Evolutionary conservation across 2,797 vertebrate genomes (phyloP), one percentile per base, ranked within the genome.

Genomic region (Parotocinclus haroldoi): DNA sequence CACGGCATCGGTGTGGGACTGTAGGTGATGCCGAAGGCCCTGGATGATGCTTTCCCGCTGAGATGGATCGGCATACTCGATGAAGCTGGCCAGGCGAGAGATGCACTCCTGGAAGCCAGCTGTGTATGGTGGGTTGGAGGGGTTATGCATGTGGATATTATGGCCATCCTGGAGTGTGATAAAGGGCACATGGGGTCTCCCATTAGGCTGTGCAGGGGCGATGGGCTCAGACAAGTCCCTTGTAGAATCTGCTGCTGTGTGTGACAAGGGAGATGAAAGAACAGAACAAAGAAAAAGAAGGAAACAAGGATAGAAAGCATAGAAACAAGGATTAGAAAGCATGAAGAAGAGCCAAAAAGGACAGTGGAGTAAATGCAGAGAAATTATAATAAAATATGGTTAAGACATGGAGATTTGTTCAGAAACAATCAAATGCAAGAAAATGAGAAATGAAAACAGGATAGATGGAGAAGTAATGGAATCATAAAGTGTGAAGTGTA

Each of bases 71-170:
- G 76, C 71, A 1, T 76, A 77, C 51, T 80, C 76, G 7, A 80
- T 71, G 69, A 79, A 78, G 58, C 19, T 68, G 36, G 49, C 40
- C 66, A 80, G 69, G 4, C 71, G 72, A 9, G 76, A 74, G 45
- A 78, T 55, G 16, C 77, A 79, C 49, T 80, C 79, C 50, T 54
- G 69, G 45, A 78, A 80, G 3, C 80, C 80, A 0, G 77, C 80
- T 1, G 55, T 74, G 76, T 80, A 81, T 58, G 78, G 46, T 0
- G 74, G 60, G 63, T 58, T 74, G 44, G 14, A 42, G 36, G 58
- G 70, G 37, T 64, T 19, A 3, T 55, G 63, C 17, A 37, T 19
- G 1, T 66, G 69, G 48, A 49, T 11, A 0, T 40, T 53, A 48
- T 52, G 44, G n/a, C 57, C 50, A 10, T 69, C 61, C 0, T 74